Percentiles rank a stretch among this genome's conserved stretches.
These are phyloP conservation scores for Cephalopachus bancanus DNA, from an alignment of 2,797 vertebrate genomes.

Conservation along the genomic window DNA sequence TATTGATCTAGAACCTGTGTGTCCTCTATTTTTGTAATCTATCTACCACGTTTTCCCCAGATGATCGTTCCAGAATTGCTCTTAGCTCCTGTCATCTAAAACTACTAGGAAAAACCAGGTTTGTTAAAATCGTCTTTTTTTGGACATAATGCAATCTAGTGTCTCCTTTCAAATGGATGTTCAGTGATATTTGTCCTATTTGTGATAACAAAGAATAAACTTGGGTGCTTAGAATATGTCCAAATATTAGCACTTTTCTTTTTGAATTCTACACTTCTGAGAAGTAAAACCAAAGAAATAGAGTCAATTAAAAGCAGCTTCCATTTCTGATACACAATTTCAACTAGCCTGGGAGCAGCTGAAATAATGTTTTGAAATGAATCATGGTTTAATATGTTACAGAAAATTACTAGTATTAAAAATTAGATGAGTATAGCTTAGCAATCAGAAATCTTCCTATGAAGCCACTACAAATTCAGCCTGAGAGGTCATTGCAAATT, in stretches of 20 bases:
- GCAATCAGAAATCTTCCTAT: constrained; percentile 66
- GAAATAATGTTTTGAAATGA: background rate
- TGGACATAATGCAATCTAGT: background rate
- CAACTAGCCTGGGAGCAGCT: background rate
- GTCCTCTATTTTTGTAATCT: background rate
- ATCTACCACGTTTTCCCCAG: background rate
- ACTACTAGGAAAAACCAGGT: background rate
- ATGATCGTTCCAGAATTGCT: background rate
- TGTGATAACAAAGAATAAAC: constrained; percentile 13
- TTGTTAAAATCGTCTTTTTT: constrained; percentile 42
- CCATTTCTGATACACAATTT: background rate
- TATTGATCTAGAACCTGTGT: background rate
- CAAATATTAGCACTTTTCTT: constrained; percentile 16
- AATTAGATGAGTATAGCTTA: constrained; percentile 48
- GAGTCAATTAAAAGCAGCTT: background rate
- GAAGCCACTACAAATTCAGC: constrained; percentile 60
- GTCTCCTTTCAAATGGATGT: background rate
- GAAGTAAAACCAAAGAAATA: background rate
- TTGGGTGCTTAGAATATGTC: background rate
- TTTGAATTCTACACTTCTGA: background rate
- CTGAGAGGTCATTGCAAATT: constrained; percentile 57
- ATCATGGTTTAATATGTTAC: constrained; percentile 51
- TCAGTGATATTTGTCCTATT: background rate
- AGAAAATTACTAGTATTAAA: constrained; percentile 69
- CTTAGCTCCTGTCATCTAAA: background rate